Evolutionary conservation across 2,113 vertebrate genomes (phyloP), one percentile per base, ranked within the genome.

Genomic region (Hylia prasina): DNA sequence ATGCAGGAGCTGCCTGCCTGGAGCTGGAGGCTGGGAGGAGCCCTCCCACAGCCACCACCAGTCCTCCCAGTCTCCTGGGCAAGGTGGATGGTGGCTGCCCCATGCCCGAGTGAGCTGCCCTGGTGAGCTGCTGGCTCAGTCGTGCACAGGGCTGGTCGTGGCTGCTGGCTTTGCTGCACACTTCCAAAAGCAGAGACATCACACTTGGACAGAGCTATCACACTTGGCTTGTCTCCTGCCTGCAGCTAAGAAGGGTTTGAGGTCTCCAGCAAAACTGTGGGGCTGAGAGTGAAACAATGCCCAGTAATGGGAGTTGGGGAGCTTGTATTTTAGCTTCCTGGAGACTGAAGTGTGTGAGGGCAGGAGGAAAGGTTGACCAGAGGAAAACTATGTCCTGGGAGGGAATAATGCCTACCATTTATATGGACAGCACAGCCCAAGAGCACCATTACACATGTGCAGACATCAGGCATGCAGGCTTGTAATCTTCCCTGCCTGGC

Each of bases 101-200:
- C 15, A 5, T 39, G 47, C 44, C 39, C 2, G 0, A 15, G 76
- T 2, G 11, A 44, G 39, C 14, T 33, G 40, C 22, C 40, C n/a
- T 4, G 47, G 13, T 25, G 63, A 56, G 22, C 63, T 16, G 15
- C 45, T 15, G 56, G 54, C 56, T 45, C 45, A 11, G 37, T 2
- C 11, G 8, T 24, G 40, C 17, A 4, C 23, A 1, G 51, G 61
- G 48, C 47, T 53, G 37, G 20, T 18, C 0, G 0, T 0, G 0
- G 25, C 45, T 50, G 64, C 84, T 69, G 0, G 0, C 40, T 77
- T 40, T 37, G 37, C 65, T 57, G 27, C 12, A 1, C 17, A n/a
- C n/a, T n/a, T n/a, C n/a, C n/a, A n/a, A n/a, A n/a, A n/a, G n/a
- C n/a, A n/a, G n/a, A n/a, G n/a, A n/a, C n/a, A n/a, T n/a, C n/a